Evolutionary conservation across 2,888 invertebrate genomes (phyloP), one percentile per base, ranked within the genome.

Genomic region (Hoplodrina blanda): DNA sequence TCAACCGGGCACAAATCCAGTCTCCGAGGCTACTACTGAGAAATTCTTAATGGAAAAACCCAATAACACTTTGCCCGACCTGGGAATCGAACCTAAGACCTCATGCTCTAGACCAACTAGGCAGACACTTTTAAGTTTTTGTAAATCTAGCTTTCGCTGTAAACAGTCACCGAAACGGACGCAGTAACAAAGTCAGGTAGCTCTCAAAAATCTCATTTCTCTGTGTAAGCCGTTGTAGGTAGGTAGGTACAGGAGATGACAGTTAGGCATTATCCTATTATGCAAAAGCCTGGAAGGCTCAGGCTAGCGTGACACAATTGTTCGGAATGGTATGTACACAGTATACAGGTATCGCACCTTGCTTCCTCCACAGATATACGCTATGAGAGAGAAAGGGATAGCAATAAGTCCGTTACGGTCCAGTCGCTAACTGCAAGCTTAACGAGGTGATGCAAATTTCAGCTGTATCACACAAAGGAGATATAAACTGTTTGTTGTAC

Each of bases 191-290:
- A 69, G 62, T 79, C 76, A 30, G 62, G n/a, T 67, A 30, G 60
- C 68, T 56, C 66, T 66, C 60, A n/a, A 57, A 85, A 79, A n/a
- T n/a, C n/a, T n/a, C 52, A 70, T 80, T 74, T 66, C 70, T 76
- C 72, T 60, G 55, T 72, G 65, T 84, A 81, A 85, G 81, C 80
- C 72, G 54, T 69, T 78, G 76, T 83, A 73, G 65, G 76, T 83
- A 73, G 78, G 75, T 83, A 73, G 65, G 76, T 82, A 73, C 65
- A 69, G 71, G 80, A 78, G 84, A 81, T 80, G 82, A 82, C 83
- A 85, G 85, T 79, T 80, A 79, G 78, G 69, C 76, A 81, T 87
- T 88, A 87, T 85, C 85, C 87, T 81, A 89, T 89, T 89, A 90
- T 87, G 85, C 85, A 86, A 86, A 87, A 82, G 69, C 78, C 72